Evolutionary conservation across 1,140 invertebrate species (phyloP).

Genomic region (Pseudachorutes palmiensis): DNA sequence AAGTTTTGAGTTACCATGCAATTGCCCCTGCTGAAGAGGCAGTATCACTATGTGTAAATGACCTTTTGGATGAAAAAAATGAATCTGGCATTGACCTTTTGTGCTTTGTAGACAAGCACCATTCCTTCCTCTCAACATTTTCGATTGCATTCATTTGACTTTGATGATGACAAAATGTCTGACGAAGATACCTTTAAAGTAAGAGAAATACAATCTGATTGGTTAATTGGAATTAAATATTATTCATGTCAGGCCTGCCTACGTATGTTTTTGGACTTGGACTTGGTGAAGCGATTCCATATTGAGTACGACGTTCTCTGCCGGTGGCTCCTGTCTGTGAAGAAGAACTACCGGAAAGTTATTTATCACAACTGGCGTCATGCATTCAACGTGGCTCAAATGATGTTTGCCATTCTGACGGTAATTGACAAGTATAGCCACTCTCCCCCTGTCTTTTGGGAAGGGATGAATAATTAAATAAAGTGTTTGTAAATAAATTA

Average conservation of each 20-base stretch:
- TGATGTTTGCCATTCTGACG: conserved; percentile 89
- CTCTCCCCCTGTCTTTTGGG: not conserved
- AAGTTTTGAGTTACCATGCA: conserved; percentile 92
- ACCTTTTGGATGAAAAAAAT: conserved; percentile 15
- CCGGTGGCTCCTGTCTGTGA: conserved; percentile 84
- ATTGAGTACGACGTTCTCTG: conserved; percentile 82
- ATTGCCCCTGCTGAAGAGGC: conserved; percentile 83
- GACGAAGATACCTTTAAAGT: conserved; percentile 76
- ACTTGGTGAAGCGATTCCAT: conserved; percentile 80
- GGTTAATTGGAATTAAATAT: not conserved
- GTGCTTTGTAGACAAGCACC: conserved; percentile 50
- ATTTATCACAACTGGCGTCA: conserved; percentile 94
- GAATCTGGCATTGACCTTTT: not conserved
- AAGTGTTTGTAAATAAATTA: conserved; percentile 20
- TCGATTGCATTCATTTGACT: conserved; percentile 72
- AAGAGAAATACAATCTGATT: conserved; percentile 23
- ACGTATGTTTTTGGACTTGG: conserved; percentile 83
- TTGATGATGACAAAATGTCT: conserved; percentile 74
- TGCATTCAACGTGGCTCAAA: conserved; percentile 90
- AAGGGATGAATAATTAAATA: not conserved
- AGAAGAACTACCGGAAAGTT: conserved; percentile 93
- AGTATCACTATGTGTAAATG: conserved; percentile 65
- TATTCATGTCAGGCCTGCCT: conserved; percentile 58
- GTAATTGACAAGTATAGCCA: conserved; percentile 49
- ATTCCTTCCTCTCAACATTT: conserved; percentile 76